These are phyloP conservation scores for Monarcha castaneiventris DNA, from an alignment of 2,113 vertebrate species.

Conservation along the genomic window DNA sequence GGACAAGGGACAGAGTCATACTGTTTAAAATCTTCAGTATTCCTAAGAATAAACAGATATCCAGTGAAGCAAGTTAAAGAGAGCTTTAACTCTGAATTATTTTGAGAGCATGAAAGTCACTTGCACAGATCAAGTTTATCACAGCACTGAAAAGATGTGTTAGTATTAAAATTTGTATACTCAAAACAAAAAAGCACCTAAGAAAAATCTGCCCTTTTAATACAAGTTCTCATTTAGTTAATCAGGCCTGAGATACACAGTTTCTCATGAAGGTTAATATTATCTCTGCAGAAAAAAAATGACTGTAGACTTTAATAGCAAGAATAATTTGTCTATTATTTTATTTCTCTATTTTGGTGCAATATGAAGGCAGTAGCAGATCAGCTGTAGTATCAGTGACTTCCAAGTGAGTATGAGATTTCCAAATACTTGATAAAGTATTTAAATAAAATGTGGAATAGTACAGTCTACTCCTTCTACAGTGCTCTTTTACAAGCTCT, in stretches of 20 bases:
- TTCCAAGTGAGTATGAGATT: not conserved
- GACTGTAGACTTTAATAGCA: not conserved
- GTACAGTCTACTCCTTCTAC: not conserved
- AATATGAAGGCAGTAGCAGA: not conserved
- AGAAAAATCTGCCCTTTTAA: not conserved
- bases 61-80: constrained; percentile 34
- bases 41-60: constrained; percentile 52
- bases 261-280: not conserved
- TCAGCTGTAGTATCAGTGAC: not conserved
- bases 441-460: not conserved
- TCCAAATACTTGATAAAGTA: not conserved
- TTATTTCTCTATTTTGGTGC: not conserved
- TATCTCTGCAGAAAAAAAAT: not conserved
- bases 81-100: constrained; percentile 37
- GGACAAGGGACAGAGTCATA: constrained; percentile 60
- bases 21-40: constrained; percentile 56
- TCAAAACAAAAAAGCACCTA: not conserved
- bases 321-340: not conserved
- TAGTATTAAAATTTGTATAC: not conserved
- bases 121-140: not conserved
- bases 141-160: not conserved
- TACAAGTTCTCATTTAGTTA: not conserved
- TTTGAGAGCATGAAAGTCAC: constrained; percentile 26
- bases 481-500: not conserved
- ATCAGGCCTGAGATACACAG: not conserved